phyloP scores from a whole-genome alignment of 2,888 invertebrate species.

The Erebia ligea region DNA sequence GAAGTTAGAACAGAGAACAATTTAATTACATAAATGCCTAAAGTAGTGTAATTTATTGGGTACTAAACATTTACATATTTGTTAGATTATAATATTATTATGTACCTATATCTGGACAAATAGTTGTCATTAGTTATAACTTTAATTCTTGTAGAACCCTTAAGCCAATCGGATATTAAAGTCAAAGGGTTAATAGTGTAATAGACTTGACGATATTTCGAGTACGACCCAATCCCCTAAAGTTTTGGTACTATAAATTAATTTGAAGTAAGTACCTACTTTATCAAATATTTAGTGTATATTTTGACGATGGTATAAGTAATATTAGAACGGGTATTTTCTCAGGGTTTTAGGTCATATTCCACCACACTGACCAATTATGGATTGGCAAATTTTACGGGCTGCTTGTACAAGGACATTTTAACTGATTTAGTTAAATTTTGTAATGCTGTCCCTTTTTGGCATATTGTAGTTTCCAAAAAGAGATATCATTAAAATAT shows the following conservation, averaged over 20 bases:
- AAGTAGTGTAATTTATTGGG: not conserved
- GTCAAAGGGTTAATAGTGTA: slow-evolving; percentile 16
- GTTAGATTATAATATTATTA: too few relatives aligned
- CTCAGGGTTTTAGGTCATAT: too few relatives aligned
- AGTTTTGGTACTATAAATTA: not conserved
- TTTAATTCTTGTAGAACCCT: slow-evolving; percentile 1
- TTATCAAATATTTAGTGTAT: not conserved
- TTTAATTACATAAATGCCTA: not conserved
- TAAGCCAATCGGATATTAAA: slow-evolving; percentile 6
- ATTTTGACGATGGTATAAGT: not conserved
- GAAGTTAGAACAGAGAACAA: not conserved
- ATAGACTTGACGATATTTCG: not conserved
- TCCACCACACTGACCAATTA: too few relatives aligned
- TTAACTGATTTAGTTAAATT: too few relatives aligned
- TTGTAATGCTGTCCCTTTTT: too few relatives aligned
- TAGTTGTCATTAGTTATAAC: slow-evolving; percentile 4
- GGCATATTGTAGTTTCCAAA: too few relatives aligned
- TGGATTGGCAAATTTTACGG: too few relatives aligned
- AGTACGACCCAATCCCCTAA: not conserved
- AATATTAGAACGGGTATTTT: too few relatives aligned
- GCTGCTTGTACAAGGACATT: too few relatives aligned
- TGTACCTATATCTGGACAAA: not conserved
- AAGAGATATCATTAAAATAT: too few relatives aligned
- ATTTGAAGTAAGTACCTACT: slow-evolving; percentile 1
- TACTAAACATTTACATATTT: not conserved